These are phyloP conservation scores for Nezara viridula DNA, from an alignment of 2,888 invertebrate species.

Conservation along the genomic window DNA sequence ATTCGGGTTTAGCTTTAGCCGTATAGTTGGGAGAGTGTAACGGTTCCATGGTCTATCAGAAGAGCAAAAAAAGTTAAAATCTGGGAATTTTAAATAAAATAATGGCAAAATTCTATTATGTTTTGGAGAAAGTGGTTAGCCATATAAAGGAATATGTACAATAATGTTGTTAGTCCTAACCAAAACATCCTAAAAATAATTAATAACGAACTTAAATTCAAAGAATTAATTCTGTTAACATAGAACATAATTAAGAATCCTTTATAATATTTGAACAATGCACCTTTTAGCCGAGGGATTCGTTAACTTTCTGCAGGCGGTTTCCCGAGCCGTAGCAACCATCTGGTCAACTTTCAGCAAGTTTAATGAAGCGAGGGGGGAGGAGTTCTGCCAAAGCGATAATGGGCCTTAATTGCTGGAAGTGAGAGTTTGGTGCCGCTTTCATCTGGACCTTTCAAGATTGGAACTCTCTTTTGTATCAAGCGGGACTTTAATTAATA, in stretches of 20 bases:
- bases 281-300: not conserved
- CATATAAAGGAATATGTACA: no score
- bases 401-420: not conserved
- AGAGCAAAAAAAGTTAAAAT: no score
- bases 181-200: not conserved
- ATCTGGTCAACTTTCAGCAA: not conserved
- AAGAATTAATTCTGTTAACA: not conserved
- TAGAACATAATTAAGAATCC: not conserved
- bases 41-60: no score
- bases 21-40: no score
- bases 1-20: no score
- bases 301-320: not conserved
- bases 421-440: not conserved
- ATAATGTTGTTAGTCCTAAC: no score
- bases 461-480: not conserved
- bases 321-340: not conserved
- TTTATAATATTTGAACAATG: not conserved
- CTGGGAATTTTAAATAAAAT: no score
- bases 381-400: not conserved
- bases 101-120: no score
- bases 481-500: not conserved
- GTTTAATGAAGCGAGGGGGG: not conserved
- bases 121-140: no score
- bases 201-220: not conserved
- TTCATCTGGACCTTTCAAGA: not conserved